phyloP scores from a whole-genome alignment of 2,113 vertebrate species.

The Lethenteron reissneri region DNA sequence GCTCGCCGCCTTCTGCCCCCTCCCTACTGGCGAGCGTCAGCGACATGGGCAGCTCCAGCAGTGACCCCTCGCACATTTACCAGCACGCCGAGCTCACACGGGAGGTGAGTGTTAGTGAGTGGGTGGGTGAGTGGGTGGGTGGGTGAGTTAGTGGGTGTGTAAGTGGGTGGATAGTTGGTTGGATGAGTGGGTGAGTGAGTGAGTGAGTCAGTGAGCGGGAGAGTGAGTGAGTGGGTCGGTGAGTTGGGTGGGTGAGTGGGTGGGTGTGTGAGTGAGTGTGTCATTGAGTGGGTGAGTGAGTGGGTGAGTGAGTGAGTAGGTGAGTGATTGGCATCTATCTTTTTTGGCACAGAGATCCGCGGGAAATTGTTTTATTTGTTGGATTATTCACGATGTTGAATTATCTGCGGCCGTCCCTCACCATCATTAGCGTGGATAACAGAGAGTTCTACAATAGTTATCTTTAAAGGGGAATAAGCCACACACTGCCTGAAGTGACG shows the following conservation, averaged over 20 bases:
- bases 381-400: constrained; percentile 8
- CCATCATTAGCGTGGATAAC: not conserved
- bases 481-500: not conserved
- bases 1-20: constrained; percentile 32
- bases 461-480: not conserved
- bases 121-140: too few species aligned
- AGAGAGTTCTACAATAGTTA: not conserved
- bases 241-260: not conserved
- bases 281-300: constrained; percentile 1
- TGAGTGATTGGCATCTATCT: too few species aligned
- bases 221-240: not conserved
- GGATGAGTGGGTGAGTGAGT: constrained; percentile 8
- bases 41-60: constrained; percentile 61
- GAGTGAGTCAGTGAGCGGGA: not conserved
- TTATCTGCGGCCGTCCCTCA: not conserved
- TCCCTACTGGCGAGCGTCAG: constrained; percentile 42
- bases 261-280: constrained; percentile 10
- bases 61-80: constrained; percentile 71
- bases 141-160: not conserved
- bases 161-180: constrained; percentile 8
- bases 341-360: not conserved
- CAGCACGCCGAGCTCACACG: constrained; percentile 68
- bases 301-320: too few species aligned
- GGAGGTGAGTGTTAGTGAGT: constrained; percentile 25
- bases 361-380: constrained; percentile 2